phyloP scores from a whole-genome alignment of 1,140 invertebrate species.

The Penaeus chinensis region DNA sequence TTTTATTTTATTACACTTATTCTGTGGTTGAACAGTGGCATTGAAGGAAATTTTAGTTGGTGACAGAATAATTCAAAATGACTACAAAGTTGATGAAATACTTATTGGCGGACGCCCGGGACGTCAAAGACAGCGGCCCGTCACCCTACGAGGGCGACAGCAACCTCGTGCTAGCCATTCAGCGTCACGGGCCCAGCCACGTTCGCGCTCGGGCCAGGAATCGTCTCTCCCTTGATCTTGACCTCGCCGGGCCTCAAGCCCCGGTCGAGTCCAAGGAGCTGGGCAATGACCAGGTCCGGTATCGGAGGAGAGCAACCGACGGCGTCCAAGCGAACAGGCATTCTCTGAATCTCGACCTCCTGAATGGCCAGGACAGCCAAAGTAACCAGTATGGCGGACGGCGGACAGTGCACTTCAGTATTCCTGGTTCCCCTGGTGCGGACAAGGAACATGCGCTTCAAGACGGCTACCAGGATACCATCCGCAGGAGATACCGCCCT shows the following conservation, averaged over 20 bases:
- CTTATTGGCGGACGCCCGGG: constrained; percentile 47
- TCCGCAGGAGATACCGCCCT: not conserved
- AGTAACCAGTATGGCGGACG: not conserved
- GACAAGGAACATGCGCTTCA: not conserved
- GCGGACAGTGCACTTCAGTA: constrained; percentile 37
- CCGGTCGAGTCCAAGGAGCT: not conserved
- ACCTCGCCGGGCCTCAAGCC: constrained; percentile 6
- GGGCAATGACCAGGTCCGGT: not conserved
- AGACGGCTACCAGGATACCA: not conserved
- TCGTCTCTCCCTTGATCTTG: constrained; percentile 44
- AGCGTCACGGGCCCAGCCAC: constrained; percentile 50
- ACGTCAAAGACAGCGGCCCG: constrained; percentile 40
- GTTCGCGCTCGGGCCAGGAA: constrained; percentile 21
- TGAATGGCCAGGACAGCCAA: constrained; percentile 11
- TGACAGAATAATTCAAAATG: not conserved
- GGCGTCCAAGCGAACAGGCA: constrained; percentile 39
- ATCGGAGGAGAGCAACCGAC: constrained; percentile 24
- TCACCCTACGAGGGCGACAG: constrained; percentile 55
- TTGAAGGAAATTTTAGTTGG: not conserved
- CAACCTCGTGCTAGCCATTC: constrained; percentile 44
- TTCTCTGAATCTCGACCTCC: constrained; percentile 45
- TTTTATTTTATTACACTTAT: too few relatives aligned
- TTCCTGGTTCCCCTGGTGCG: constrained; percentile 36
- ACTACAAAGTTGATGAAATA: constrained; percentile 47
- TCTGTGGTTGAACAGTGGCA: not conserved